A percentile compares a stretch with the other conserved stretches of the same genome.
These are phyloP conservation scores for Cephus cinctus DNA, from an alignment of 1,140 invertebrate species.

Conservation along the genomic window DNA sequence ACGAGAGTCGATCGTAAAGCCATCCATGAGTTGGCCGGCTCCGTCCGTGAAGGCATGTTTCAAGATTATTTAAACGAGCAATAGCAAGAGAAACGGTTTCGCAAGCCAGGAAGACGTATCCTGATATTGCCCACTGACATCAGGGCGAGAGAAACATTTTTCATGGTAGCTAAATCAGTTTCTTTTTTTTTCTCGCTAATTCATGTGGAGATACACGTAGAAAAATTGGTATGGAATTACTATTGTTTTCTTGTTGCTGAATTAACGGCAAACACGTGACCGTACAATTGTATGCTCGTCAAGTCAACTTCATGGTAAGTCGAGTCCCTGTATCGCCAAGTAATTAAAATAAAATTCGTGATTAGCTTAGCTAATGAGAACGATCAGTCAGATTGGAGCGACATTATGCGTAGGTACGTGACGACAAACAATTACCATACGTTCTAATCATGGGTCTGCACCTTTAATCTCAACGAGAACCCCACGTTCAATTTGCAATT, in stretches of 20 bases:
- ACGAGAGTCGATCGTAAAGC: constrained; percentile 52
- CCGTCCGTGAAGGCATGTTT: constrained; percentile 47
- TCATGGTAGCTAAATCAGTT: no score
- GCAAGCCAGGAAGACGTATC: no score
- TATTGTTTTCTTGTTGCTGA: no score
- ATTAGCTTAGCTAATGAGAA: constrained; percentile 38
- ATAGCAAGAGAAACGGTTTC: constrained; percentile 42
- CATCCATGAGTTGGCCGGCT: constrained; percentile 41
- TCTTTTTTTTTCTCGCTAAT: no score
- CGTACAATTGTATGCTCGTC: constrained; percentile 34
- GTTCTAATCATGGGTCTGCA: no score
- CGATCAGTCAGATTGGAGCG: constrained; percentile 34
- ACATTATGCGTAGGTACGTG: constrained; percentile 32
- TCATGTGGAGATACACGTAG: no score
- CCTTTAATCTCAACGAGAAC: no score
- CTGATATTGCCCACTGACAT: no score
- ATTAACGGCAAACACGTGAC: constrained; percentile 26
- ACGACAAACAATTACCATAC: constrained; percentile 39
- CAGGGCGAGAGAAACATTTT: no score
- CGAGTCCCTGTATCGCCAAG: constrained; percentile 24
- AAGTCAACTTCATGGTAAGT: constrained; percentile 19
- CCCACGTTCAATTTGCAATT: no score
- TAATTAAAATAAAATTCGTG: constrained; percentile 44
- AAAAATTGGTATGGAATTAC: no score
- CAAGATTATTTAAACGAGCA: constrained; percentile 51